These are phyloP conservation scores for Promerops cafer DNA, from an alignment of 2,113 vertebrate genomes.

Conservation along the genomic window DNA sequence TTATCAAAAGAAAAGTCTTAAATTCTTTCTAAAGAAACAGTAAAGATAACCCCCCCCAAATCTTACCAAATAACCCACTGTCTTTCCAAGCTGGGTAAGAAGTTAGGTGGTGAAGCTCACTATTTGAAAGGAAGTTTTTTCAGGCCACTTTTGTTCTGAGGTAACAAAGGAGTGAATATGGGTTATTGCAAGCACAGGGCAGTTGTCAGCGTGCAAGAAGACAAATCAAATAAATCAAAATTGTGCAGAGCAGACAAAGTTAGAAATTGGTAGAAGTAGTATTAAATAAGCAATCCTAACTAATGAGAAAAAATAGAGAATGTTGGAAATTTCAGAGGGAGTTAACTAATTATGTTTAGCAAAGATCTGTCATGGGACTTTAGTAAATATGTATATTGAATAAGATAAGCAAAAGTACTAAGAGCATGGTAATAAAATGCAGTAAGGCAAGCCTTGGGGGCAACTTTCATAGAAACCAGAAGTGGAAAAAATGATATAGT, in stretches of 20 bases:
- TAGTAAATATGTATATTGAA: neutral
- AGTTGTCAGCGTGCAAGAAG: neutral
- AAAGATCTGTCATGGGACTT: neutral
- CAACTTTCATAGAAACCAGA: neutral
- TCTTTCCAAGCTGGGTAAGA: neutral
- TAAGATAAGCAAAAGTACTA: neutral
- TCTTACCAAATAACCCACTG: neutral
- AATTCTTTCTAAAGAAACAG: neutral
- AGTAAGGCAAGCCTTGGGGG: neutral
- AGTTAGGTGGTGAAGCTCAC: neutral
- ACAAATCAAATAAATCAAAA: neutral
- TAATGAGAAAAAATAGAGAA: neutral
- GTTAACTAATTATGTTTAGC: neutral
- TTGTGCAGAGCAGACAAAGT: neutral
- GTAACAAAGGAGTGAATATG: neutral
- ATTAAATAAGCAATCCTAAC: neutral
- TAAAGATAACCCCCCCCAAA: accelerated
- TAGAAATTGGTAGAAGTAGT: neutral
- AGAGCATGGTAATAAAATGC: neutral
- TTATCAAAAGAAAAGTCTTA: neutral
- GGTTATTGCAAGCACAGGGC: neutral
- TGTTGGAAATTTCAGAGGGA: neutral
- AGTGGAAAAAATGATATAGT: neutral
- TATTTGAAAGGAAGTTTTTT: neutral
- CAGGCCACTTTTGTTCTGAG: neutral